Evolutionary conservation across 1,140 invertebrate species (phyloP), one percentile per base, ranked within the genome.

Genomic region (Hetaerina americana): DNA sequence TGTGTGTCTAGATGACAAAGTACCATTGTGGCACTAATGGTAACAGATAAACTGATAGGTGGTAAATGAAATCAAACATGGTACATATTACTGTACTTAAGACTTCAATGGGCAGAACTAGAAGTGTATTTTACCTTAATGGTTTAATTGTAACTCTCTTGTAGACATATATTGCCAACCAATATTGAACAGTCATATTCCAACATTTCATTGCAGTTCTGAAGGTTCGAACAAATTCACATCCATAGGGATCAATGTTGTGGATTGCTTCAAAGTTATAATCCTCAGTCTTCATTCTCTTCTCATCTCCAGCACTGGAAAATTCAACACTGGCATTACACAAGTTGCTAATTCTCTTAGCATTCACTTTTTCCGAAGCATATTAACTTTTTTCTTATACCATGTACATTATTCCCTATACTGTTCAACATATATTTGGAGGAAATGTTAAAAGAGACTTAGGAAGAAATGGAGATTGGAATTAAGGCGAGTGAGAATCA

Each of bases 181-280:
- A 98, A 80, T 94, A 97, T 78, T 98, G 96, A 3, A 98, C 90
- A 40, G 92, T 93, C 75, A 91, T 93, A 79, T 98, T 98, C 96
- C 96, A 98, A 18, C 89, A 86, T 78, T 92, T 90, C 87, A 98
- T 94, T 2, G 90, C 92, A 68, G 89, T 89, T 66, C 92, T 84
- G 15, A 95, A 86, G 0, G 91, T 92, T 10, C 88, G 85, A 66
- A 87, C 87, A 70, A 87, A 87, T 77, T 97, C 94, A 74, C 91
- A 87, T 26, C 87, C 87, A 80, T 86, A 89, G 0, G 92, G 86
- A 74, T 94, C 88, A 77, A 96, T 89, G 74, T 92, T 96, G 28
- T 91, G 86, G 49, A 94, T 85, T 0, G 95, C 92, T 74, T 92
- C 89, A 78, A 94, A 97, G 77, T 92, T 88, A 74, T 93, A 92